phyloP scores from a whole-genome alignment of 2,797 vertebrate genomes.

The Xerus rutilus region DNA sequence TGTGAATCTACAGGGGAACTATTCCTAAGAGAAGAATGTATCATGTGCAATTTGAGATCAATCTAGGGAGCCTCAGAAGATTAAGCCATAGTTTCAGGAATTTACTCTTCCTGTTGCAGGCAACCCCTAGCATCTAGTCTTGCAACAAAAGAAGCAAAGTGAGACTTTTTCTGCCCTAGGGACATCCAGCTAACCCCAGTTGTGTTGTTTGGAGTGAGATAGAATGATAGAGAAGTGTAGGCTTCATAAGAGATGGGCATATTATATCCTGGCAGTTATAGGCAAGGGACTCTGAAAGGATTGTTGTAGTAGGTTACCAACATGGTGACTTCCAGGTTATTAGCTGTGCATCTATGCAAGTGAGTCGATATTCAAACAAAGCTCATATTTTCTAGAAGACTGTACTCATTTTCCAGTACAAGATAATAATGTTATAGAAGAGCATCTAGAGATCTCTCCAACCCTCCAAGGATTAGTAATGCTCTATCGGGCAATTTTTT shows the following conservation, averaged over 20 bases:
- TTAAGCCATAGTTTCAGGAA: background rate
- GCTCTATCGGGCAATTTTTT: background rate
- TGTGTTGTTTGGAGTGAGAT: background rate
- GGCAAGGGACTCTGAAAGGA: background rate
- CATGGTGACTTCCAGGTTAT: background rate
- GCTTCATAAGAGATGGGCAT: background rate
- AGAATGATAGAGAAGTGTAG: background rate
- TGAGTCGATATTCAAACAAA: background rate
- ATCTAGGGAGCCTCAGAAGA: background rate
- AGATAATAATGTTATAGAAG: constrained; percentile 12
- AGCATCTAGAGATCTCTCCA: background rate
- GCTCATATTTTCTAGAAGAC: background rate
- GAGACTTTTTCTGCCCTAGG: background rate
- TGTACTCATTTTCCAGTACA: background rate
- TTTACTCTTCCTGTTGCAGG: background rate
- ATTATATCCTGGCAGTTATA: background rate
- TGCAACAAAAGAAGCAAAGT: background rate
- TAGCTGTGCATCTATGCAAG: background rate
- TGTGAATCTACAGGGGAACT: background rate
- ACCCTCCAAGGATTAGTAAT: background rate
- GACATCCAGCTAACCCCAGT: background rate
- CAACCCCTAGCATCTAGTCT: background rate
- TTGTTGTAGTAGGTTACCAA: background rate
- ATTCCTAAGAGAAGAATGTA: background rate
- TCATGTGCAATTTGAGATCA: background rate